Percentiles rank a stretch among this genome's conserved stretches.
Conservation (phyloP, 2,888 invertebrate genomes). For the Eupeodes latifasciatus region DNA sequence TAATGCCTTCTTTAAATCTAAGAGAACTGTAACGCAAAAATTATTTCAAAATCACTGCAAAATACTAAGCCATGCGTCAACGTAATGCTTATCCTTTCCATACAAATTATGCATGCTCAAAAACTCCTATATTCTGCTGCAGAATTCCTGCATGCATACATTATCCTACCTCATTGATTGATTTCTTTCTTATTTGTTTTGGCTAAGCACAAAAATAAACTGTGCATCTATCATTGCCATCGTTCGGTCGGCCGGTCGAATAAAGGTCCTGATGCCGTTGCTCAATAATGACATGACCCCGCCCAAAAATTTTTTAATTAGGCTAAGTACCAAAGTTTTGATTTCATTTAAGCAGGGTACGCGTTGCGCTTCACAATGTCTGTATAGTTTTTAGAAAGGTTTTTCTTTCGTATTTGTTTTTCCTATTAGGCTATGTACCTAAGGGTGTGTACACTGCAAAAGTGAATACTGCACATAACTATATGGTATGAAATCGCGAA, state of each 20-base stretch:
- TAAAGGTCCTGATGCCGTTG: no score
- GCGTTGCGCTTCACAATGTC: conserved; percentile 17
- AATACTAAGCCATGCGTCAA: no score
- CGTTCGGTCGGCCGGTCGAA: not conserved
- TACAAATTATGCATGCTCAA: not conserved
- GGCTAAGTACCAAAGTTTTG: conserved; percentile 63
- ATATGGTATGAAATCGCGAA: not conserved
- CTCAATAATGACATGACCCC: conserved; percentile 34
- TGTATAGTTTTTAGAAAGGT: not conserved
- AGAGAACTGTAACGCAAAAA: not conserved
- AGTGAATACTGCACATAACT: no score
- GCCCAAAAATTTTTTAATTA: conserved; percentile 63
- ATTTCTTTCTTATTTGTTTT: conserved; percentile 13
- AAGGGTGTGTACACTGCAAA: no score
- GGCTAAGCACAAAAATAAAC: not conserved
- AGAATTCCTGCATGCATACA: not conserved
- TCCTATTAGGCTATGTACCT: conserved; percentile 4
- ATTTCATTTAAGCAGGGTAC: conserved; percentile 23
- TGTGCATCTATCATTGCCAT: not conserved
- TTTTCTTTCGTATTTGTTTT: not conserved
- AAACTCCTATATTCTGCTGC: not conserved
- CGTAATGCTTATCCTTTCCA: no score
- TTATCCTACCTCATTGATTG: conserved; percentile 10
- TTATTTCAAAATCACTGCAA: conserved; percentile 11
- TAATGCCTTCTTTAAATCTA: no score